Base-by-base conservation (phyloP, 2,113 vertebrate species). In the Eretmochelys imbricata region DNA sequence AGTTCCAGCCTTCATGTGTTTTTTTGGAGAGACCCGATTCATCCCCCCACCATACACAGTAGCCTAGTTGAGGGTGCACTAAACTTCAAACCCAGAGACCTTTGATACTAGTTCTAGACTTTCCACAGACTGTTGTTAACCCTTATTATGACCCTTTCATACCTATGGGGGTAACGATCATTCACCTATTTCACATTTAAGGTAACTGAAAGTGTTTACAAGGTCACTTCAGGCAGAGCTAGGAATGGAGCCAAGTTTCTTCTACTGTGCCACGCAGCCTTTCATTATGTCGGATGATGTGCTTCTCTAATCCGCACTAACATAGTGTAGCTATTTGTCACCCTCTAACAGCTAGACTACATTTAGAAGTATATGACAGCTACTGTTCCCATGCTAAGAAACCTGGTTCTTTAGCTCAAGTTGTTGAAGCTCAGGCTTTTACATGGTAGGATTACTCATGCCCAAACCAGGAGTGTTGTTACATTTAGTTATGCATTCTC, bases 281-380 rank as follows among this genome's bases (percentile, higher is more conserved):
- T 91, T 83, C 48, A 54, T 46, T 59, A 10, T 84, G 49, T 59
- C n/a, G 22, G 19, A 72, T 69, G 35, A 69, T 19, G 20, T 72
- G 35, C 35, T 72, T 22, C 17, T 16, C 0, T 55, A 17, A 17
- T 81, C 38, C 49, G 0, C 0, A 4, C 59, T 80, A 54, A 0
- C 22, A 14, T 17, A 65, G 6, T 0, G 6, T 16, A 53, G 38
- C 27, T 31, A 24, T 80, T 55, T 46, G 0, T 25, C 76, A 48
- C 35, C 42, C 53, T 72, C 80, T 3, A 72, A 83, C 29, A 35
- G 2, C 75, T 5, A 3, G 2, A 0, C 20, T 65, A 38, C 46
- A 0, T 5, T 1, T 84, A 38, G 7, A 2, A 1, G 0, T 38
- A 27, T 19, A 54, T 17, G 12, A 0, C 38, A 3, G 50, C 10